Percentiles rank a stretch among this genome's conserved stretches.
Evolutionary conservation across 2,888 invertebrate species (phyloP).

Genomic region (Cacoxenus indagator): DNA sequence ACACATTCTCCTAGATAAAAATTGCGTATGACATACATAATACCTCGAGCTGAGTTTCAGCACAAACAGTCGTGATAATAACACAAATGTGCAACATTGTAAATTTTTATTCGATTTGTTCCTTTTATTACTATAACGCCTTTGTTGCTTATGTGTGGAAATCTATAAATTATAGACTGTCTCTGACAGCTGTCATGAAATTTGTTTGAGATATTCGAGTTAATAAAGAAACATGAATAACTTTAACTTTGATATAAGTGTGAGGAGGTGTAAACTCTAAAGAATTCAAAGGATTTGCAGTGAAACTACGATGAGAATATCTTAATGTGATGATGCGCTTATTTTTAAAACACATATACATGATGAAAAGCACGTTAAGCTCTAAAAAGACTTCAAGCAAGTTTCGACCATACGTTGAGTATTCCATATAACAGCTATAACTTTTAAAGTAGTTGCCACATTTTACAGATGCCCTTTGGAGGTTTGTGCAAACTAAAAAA

Average conservation of each 20-base stretch:
- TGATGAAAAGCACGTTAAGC: too few relatives aligned
- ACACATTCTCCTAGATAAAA: background rate
- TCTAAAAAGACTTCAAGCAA: too few relatives aligned
- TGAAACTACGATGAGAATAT: too few relatives aligned
- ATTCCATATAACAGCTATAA: too few relatives aligned
- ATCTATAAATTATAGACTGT: background rate
- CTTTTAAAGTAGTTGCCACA: too few relatives aligned
- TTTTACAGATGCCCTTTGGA: too few relatives aligned
- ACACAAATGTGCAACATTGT: background rate
- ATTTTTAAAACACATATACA: too few relatives aligned
- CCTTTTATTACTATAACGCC: background rate
- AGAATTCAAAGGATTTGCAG: too few relatives aligned
- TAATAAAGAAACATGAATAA: background rate
- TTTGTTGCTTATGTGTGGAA: background rate
- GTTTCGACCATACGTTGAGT: too few relatives aligned
- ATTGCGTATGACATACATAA: background rate
- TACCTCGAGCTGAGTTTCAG: too few relatives aligned
- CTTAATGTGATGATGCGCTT: too few relatives aligned
- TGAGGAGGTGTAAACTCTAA: background rate
- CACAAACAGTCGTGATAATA: background rate
- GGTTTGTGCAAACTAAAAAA: too few relatives aligned
- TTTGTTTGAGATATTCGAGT: background rate
- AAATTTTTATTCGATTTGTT: background rate
- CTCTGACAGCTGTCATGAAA: background rate
- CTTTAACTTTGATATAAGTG: background rate